Evolutionary conservation across 2,888 invertebrate species (phyloP), one percentile per base, ranked within the genome.

Genomic region (Rhyacophila evoluta): DNA sequence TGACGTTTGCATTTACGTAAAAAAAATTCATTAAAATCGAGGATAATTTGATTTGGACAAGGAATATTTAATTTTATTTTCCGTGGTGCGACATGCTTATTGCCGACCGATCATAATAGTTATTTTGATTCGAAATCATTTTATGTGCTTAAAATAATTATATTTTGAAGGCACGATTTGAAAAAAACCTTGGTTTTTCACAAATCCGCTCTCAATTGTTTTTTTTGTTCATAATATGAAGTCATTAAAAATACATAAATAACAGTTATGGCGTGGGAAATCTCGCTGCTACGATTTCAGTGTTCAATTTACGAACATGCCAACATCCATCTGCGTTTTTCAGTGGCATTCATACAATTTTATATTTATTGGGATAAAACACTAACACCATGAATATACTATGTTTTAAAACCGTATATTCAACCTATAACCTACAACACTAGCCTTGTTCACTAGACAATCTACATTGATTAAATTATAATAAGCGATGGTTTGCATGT

Each of bases 261-360:
- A 69, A 33, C 69, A 29, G 69, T 69, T 69, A 69, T 69, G 28
- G 29, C 69, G 69, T 69, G 69, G 69, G 69, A 69, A 69, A 69
- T 15, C n/a, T 33, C 6, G 55, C 55, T 19, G 55, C 55, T 55
- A 55, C 19, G 19, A 55, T 55, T 55, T 55, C 55, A 55, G 55
- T 55, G 55, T 55, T 55, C 55, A 55, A 55, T 55, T 55, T 55
- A 55, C 55, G 55, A 55, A 19, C 55, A 55, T 19, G 19, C 55
- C 55, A 12, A 39, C 39, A n/a, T 39, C 15, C 15, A 55, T 25
- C 55, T 19, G 55, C 25, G 25, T 25, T 8, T 25, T 55, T 55
- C 55, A 55, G 55, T 55, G 55, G 55, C 12, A 12, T 19, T 33
- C 29, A n/a, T n/a, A n/a, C n/a, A n/a, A n/a, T n/a, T n/a, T n/a